phyloP scores from a whole-genome alignment of 1,140 invertebrate genomes.

The Drosophila carrolli region DNA sequence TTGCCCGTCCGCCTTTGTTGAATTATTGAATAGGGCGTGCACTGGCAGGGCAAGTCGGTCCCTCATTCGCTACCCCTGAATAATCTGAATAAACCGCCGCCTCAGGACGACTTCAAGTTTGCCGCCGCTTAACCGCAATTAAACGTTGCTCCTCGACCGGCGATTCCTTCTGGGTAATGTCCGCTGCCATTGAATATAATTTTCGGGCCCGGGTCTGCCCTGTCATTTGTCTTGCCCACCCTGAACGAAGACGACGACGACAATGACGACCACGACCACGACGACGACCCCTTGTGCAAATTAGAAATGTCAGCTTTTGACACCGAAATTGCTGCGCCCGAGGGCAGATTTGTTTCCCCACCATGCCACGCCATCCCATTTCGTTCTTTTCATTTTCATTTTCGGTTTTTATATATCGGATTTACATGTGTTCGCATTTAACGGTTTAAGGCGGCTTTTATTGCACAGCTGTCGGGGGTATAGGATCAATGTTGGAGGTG shows the following conservation, averaged over 20 bases:
- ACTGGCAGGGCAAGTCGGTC: conserved; percentile 30
- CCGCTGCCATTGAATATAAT: conserved; percentile 65
- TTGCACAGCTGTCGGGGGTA: conserved; percentile 33
- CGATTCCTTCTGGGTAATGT: conserved; percentile 17
- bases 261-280: background rate
- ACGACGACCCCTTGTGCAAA: conserved; percentile 54
- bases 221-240: conserved; percentile 77
- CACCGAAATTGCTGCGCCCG: conserved; percentile 67
- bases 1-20: conserved; percentile 56
- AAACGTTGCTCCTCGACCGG: conserved; percentile 50
- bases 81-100: conserved; percentile 39
- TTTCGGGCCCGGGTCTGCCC: conserved; percentile 46
- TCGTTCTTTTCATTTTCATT: conserved; percentile 19
- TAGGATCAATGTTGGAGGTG: conserved; percentile 9
- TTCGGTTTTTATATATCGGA: conserved; percentile 43
- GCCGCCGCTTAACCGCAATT: conserved; percentile 75
- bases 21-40: conserved; percentile 78
- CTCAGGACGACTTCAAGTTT: conserved; percentile 53
- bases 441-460: conserved; percentile 41
- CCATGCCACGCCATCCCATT: conserved; percentile 2
- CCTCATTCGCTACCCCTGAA: conserved; percentile 1
- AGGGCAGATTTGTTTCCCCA: conserved; percentile 52
- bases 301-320: conserved; percentile 82
- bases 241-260: conserved; percentile 25
- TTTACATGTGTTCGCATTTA: conserved; percentile 70